Evolutionary conservation across 1,140 invertebrate genomes (phyloP).

Genomic region (Arion vulgaris): DNA sequence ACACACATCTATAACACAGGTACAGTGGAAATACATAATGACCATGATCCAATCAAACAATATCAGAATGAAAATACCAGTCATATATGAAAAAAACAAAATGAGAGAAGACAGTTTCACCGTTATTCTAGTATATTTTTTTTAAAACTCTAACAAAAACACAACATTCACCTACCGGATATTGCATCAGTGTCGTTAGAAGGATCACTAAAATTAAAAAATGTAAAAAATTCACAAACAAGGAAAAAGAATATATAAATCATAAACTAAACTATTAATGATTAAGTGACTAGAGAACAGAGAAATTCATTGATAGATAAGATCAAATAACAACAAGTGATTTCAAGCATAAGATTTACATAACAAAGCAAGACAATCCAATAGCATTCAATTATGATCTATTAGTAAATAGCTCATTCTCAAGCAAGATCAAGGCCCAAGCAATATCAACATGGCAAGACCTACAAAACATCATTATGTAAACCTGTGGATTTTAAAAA

Average conservation of each 20-base stretch:
- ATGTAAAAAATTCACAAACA: slow-evolving; percentile 32
- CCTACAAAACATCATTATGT: too few relatives aligned
- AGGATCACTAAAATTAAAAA: slow-evolving; percentile 34
- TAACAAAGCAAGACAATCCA: not conserved
- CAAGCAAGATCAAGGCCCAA: not conserved
- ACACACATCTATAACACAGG: too few relatives aligned
- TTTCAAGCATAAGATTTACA: slow-evolving; percentile 22
- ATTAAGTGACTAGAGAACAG: slow-evolving; percentile 5
- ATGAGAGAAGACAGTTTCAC: too few relatives aligned
- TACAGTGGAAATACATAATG: too few relatives aligned
- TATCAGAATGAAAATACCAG: too few relatives aligned
- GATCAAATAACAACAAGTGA: not conserved
- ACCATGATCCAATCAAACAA: too few relatives aligned
- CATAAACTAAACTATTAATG: slow-evolving; percentile 27
- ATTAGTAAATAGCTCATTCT: not conserved
- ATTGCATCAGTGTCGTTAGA: slow-evolving; percentile 34
- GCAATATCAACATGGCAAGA: too few relatives aligned
- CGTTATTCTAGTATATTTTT: too few relatives aligned
- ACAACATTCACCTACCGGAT: slow-evolving; percentile 37
- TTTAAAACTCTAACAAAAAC: slow-evolving; percentile 13
- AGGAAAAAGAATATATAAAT: slow-evolving; percentile 22
- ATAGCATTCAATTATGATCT: not conserved
- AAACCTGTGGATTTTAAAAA: too few relatives aligned
- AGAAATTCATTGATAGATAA: not conserved
- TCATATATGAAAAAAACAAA: too few relatives aligned